phyloP scores from a whole-genome alignment of 2,888 invertebrate genomes.

The Drosophila dives region DNA sequence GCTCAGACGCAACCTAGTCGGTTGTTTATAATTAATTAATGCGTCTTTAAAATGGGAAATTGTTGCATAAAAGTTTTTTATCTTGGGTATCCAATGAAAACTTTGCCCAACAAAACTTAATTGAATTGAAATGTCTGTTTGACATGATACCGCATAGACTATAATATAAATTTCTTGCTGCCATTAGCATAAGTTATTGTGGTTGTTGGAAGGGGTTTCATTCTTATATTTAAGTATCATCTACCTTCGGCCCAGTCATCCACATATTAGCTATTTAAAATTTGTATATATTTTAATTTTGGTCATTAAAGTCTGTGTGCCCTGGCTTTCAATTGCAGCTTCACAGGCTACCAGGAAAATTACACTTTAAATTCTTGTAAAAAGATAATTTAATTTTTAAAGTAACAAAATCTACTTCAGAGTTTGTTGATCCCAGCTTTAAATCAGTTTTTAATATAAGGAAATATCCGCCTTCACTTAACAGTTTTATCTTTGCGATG shows the following conservation, averaged over 20 bases:
- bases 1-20: neutral
- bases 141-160: constrained; percentile 66
- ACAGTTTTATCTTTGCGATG: neutral
- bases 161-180: constrained; percentile 43
- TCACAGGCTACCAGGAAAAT: neutral
- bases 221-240: constrained; percentile 10
- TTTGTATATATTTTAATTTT: constrained; percentile 1
- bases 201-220: constrained; percentile 21
- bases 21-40: constrained; percentile 62
- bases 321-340: neutral
- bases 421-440: neutral
- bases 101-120: constrained; percentile 70
- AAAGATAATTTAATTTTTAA: neutral
- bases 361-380: neutral
- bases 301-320: constrained; percentile 1
- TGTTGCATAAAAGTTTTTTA: constrained; percentile 46
- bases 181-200: constrained; percentile 40
- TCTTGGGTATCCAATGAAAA: constrained; percentile 38
- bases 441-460: neutral
- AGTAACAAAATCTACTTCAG: neutral
- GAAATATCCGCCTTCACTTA: neutral
- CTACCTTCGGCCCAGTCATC: constrained; percentile 20
- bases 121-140: constrained; percentile 80
- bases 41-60: constrained; percentile 43
- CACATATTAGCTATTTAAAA: constrained; percentile 34